A percentile compares a stretch with the other conserved stretches of the same genome.
phyloP scores from a whole-genome alignment of 1,140 invertebrate genomes.

The Cephus cinctus region DNA sequence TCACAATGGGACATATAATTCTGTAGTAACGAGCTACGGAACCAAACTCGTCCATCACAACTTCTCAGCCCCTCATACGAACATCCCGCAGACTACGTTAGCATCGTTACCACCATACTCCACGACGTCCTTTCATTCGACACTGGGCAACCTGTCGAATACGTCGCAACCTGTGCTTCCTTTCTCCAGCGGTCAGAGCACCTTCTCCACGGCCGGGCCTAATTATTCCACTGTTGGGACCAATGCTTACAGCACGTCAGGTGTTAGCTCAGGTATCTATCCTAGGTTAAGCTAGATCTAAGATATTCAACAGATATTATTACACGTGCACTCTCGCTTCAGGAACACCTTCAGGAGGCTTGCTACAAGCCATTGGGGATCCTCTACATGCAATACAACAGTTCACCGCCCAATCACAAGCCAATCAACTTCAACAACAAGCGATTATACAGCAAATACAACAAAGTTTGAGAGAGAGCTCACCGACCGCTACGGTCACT shows the following conservation, averaged over 20 bases:
- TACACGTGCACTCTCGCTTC: not conserved
- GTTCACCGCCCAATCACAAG: conserved; percentile 51
- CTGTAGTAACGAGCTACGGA: conserved; percentile 38
- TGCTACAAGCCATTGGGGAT: conserved; percentile 50
- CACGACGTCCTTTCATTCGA: conserved; percentile 44
- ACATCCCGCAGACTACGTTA: conserved; percentile 39
- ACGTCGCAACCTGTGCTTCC: conserved; percentile 46
- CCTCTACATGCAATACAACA: conserved; percentile 54
- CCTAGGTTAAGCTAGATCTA: not conserved
- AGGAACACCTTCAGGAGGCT: conserved; percentile 45
- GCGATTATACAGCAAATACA: conserved; percentile 55
- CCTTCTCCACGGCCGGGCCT: conserved; percentile 42
- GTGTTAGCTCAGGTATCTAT: conserved; percentile 42
- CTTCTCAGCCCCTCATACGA: conserved; percentile 44
- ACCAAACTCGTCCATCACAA: conserved; percentile 44
- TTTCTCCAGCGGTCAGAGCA: conserved; percentile 44
- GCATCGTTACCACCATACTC: conserved; percentile 45
- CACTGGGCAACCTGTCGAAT: conserved; percentile 40
- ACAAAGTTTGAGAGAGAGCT: conserved; percentile 50
- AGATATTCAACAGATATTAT: not conserved
- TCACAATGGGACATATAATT: conserved; percentile 46
- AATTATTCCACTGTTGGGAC: conserved; percentile 51
- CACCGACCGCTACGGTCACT: conserved; percentile 42
- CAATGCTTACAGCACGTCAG: conserved; percentile 48
- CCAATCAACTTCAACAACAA: conserved; percentile 52